Conservation (phyloP, 2,888 invertebrate genomes). For the Zaprionus obscuricornis region DNA sequence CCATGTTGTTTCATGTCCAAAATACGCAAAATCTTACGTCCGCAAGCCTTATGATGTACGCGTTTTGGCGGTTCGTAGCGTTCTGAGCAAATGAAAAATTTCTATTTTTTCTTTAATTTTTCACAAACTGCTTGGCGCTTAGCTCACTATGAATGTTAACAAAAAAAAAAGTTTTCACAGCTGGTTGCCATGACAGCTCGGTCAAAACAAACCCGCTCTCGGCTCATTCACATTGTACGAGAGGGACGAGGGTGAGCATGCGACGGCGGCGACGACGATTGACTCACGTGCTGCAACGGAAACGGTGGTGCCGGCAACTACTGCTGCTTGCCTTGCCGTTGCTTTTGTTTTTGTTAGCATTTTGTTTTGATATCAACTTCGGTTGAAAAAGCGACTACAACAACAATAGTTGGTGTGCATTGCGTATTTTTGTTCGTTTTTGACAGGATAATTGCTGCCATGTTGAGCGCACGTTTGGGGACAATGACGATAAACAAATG, state of each 20-base stretch:
- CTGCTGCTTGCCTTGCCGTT: conserved; percentile 35
- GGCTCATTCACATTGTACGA: background rate
- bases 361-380: conserved; percentile 75
- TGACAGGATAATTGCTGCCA: conserved; percentile 71
- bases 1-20: conserved; percentile 69
- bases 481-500: conserved; percentile 55
- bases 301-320: conserved; percentile 46
- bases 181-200: conserved; percentile 65
- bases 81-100: conserved; percentile 59
- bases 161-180: conserved; percentile 1
- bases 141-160: conserved; percentile 32
- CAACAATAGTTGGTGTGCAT: background rate
- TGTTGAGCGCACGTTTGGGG: background rate
- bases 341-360: conserved; percentile 70
- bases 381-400: conserved; percentile 22
- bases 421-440: conserved; percentile 24
- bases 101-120: conserved; percentile 36
- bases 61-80: conserved; percentile 49
- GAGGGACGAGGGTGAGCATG: conserved; percentile 13
- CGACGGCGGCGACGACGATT: conserved; percentile 22
- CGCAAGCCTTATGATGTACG: background rate
- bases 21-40: too few relatives aligned
- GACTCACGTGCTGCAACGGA: conserved; percentile 73
- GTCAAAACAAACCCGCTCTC: conserved; percentile 58
- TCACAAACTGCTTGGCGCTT: conserved; percentile 23